A percentile compares a stretch with the other conserved stretches of the same genome.
These are phyloP conservation scores for Lissocephala sabroskyi DNA, from an alignment of 2,888 invertebrate species.

Conservation along the genomic window DNA sequence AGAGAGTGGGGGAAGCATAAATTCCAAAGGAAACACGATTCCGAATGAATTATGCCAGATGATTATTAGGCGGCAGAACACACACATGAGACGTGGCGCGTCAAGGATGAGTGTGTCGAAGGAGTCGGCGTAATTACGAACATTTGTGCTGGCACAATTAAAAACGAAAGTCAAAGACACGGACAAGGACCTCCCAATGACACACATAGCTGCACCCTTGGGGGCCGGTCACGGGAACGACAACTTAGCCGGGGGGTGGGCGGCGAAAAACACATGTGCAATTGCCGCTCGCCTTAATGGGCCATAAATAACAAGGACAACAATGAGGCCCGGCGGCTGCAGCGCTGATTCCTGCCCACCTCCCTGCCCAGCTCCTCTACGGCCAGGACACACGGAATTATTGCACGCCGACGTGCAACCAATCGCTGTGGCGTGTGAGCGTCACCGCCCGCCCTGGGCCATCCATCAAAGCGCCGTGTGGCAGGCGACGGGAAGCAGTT, in stretches of 20 bases:
- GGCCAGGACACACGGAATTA: slow-evolving; percentile 49
- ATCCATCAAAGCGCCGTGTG: slow-evolving; percentile 52
- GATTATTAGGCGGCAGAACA: slow-evolving; percentile 56
- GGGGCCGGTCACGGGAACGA: too few relatives aligned
- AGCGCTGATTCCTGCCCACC: slow-evolving; percentile 20
- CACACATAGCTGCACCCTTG: slow-evolving; percentile 40
- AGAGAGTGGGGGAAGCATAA: slow-evolving; percentile 40
- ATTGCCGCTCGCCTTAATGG: slow-evolving; percentile 64
- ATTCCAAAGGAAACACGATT: slow-evolving; percentile 48
- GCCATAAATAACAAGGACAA: slow-evolving; percentile 66
- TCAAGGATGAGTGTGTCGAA: not conserved
- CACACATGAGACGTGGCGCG: slow-evolving; percentile 17
- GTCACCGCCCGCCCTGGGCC: slow-evolving; percentile 55
- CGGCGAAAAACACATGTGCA: slow-evolving; percentile 63
- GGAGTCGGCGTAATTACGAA: slow-evolving; percentile 51
- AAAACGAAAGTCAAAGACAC: slow-evolving; percentile 36
- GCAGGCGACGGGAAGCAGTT: slow-evolving; percentile 45
- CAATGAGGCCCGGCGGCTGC: slow-evolving; percentile 63
- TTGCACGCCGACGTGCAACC: slow-evolving; percentile 61
- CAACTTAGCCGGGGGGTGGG: not conserved
- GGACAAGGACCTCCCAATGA: slow-evolving; percentile 27
- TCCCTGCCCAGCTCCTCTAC: slow-evolving; percentile 9
- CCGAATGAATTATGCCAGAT: slow-evolving; percentile 58
- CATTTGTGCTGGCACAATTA: slow-evolving; percentile 62
- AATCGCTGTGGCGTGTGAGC: slow-evolving; percentile 38